Conservation (phyloP, 2,113 vertebrate species). For the Tachycineta bicolor region DNA sequence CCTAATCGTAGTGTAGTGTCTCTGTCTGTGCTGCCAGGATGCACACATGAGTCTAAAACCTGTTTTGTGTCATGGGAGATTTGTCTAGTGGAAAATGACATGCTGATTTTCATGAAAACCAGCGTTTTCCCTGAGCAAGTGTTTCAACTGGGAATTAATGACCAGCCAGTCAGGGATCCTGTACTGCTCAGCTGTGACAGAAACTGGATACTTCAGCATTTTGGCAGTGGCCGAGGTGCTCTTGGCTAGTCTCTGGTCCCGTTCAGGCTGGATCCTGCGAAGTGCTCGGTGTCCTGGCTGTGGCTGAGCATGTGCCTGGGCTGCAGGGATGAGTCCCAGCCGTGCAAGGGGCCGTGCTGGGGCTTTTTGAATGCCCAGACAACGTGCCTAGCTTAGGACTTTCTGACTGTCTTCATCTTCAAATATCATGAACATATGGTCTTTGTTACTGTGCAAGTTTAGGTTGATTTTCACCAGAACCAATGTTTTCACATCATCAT, state of each 20-base stretch:
- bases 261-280: not conserved
- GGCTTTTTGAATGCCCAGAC: not conserved
- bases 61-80: not conserved
- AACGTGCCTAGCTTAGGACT: not conserved
- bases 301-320: not conserved
- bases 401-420: conserved; percentile 24
- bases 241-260: not conserved
- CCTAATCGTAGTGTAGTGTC: not conserved
- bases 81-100: not conserved
- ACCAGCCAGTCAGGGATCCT: not conserved
- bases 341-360: not conserved
- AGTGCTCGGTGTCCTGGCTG: not conserved
- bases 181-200: not conserved
- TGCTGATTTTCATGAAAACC: conserved; percentile 2
- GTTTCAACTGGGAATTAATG: not conserved
- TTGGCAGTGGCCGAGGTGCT: not conserved
- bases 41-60: not conserved
- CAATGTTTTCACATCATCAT: conserved; percentile 64
- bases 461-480: conserved; percentile 64
- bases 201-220: not conserved
- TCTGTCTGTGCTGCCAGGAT: not conserved
- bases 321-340: not conserved
- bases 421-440: conserved; percentile 39
- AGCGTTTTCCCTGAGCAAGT: not conserved
- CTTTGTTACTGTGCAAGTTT: conserved; percentile 57